Base-by-base conservation (phyloP, 2,888 invertebrate species). In the Omphaloscelis lunosa region DNA sequence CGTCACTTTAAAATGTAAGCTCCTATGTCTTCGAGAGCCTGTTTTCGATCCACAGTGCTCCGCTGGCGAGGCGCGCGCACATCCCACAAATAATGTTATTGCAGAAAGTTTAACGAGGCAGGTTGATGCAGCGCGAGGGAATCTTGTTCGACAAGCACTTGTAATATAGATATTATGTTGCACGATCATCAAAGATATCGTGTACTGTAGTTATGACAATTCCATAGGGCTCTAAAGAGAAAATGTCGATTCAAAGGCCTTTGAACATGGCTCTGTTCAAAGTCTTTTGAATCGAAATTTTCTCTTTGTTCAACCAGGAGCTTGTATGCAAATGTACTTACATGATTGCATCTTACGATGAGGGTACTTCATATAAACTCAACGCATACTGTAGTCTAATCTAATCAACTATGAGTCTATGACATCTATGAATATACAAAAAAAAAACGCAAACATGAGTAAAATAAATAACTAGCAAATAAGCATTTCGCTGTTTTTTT, bases 1-100 rank as follows among this genome's bases (percentile, higher is more conserved):
- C 34, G 34, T 5, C 2, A 4, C 34, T 34, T 34, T 34, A 34
- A 34, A 34, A 34, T 34, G 2, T 34, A 34, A 34, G 34, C 34
- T 34, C 4, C 34, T 34, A 34, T 34, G 34, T 34, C 4, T 34
- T 34, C 34, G 34, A 34, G 34, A 34, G 34, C 2, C 34, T 34
- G 3, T 34, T 34, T 34, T 34, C 34, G 34, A 34, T 34, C 34
- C 34, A 34, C 34, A 34, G 34, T 34, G 34, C 34, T 3, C 34
- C 17, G 48, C 20, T 39, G 71, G 59, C 62, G 39, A 41, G 59
- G 62, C 73, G 84, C 84, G 41, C 15, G 71, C 80, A 74, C 84
- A 69, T 58, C 63, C 66, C 61, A 73, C 70, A 34, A 56, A 72
- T 34, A 5, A 34, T 34, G 2, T 34, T 34, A 34, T 80, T 77